These are phyloP conservation scores for Craterocephalus amniculus DNA, from an alignment of 2,797 vertebrate species.

Conservation along the genomic window DNA sequence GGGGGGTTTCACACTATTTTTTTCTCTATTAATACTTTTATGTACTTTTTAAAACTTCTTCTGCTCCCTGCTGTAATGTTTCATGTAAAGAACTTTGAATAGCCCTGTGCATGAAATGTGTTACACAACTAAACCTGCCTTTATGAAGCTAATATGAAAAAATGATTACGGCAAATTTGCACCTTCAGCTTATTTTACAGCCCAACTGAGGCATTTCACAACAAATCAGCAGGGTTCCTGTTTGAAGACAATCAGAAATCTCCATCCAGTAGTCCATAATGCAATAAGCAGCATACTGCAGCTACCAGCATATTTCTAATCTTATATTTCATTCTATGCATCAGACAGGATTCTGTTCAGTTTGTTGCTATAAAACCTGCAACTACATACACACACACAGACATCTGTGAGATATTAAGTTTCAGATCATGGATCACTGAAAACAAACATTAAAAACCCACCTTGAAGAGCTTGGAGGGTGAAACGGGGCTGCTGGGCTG, in stretches of 20 bases:
- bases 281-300: neutral
- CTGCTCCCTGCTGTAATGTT: too few species aligned
- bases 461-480: constrained; percentile 67
- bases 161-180: too few species aligned
- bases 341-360: neutral
- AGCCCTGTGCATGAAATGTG: too few species aligned
- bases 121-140: too few species aligned
- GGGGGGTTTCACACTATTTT: too few species aligned
- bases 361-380: neutral
- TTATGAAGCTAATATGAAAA: too few species aligned
- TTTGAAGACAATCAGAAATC: neutral
- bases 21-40: too few species aligned
- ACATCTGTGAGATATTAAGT: neutral
- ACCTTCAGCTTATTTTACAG: neutral
- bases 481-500: constrained; percentile 43
- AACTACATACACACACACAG: neutral
- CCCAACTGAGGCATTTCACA: neutral
- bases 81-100: too few species aligned
- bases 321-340: neutral
- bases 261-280: neutral
- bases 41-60: too few species aligned
- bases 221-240: neutral
- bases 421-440: neutral
- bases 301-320: neutral
- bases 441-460: constrained; percentile 39